These are phyloP conservation scores for Botia almorhae DNA, from an alignment of 2,797 vertebrate species.

Conservation along the genomic window DNA sequence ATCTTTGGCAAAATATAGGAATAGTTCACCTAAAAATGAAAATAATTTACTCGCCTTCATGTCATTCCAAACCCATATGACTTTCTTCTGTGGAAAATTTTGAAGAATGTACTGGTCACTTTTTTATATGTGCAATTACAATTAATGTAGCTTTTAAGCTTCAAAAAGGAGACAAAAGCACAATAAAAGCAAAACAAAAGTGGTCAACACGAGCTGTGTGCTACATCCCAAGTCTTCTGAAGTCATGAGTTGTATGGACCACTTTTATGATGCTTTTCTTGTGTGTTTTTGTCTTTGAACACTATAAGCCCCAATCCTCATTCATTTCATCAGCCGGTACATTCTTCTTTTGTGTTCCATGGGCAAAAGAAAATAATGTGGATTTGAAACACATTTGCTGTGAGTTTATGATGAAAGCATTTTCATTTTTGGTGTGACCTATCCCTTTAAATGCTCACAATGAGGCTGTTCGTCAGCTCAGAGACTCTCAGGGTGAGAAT, in stretches of 20 bases:
- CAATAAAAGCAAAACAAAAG: not conserved
- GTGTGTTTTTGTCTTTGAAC: not conserved
- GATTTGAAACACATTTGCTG: not conserved
- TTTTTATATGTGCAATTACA: not conserved
- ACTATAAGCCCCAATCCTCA: too few species aligned
- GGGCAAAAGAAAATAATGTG: not conserved
- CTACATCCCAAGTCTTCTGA: too few species aligned
- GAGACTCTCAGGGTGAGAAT: slow-evolving; percentile 31
- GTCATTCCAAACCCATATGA: slow-evolving; percentile 20
- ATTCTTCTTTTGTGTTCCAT: not conserved
- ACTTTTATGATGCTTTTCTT: not conserved
- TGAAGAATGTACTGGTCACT: not conserved
- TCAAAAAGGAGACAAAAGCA: not conserved
- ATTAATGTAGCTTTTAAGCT: not conserved
- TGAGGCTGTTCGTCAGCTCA: slow-evolving; percentile 37
- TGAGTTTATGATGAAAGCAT: not conserved
- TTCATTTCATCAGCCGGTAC: not conserved
- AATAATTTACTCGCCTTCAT: slow-evolving; percentile 17
- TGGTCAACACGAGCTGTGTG: not conserved
- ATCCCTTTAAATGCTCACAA: slow-evolving; percentile 3
- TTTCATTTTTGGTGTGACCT: slow-evolving; percentile 1
- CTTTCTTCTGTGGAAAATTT: slow-evolving; percentile 11
- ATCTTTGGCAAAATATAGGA: slow-evolving; percentile 13
- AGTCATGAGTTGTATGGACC: not conserved
- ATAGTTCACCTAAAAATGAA: slow-evolving; percentile 14